Base-by-base conservation (phyloP, 2,797 vertebrate species). In the Carapus acus region DNA sequence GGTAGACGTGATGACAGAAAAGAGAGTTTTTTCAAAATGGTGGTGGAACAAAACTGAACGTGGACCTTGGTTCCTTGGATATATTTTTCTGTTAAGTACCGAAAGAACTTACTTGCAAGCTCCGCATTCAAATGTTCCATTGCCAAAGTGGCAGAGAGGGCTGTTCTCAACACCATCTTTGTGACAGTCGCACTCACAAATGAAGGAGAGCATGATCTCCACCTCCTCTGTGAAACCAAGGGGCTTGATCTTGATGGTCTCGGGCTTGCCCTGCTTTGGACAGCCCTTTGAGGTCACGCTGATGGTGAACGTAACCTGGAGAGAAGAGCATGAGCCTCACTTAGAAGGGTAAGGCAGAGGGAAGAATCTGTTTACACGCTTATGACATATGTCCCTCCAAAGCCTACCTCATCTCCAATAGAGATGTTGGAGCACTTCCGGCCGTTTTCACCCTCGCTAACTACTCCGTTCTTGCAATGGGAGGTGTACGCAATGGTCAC, bases 401-500 rank as follows among this genome's bases (percentile, higher is more conserved):
- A n/a, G 45, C 85, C 78, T 74, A 98, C 96, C 91, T 94, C 89
- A 66, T 98, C 96, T 56, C 94, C 94, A 12, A 98, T 95, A 43
- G 94, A 97, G 81, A 98, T 98, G 71, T 96, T 97, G 22, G 92
- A 96, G 70, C 96, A 98, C 63, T 93, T 98, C 29, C 94, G 87
- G 71, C 96, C 96, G 56, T 87, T 90, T 71, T 98, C 96, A 7
- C 92, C 94, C 20, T 90, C 91, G 9, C 86, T 89, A 12, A 92
- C 91, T 39, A 92, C 82, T 33, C 94, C 94, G 2, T 94, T 96
- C 82, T 97, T 98, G 69, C 96, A 98, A 82, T 79, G 92, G n/a
- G 95, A 93, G 11, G 89, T 90, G 52, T 98, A 98, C 24, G 87
- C 87, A 62, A 98, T 92, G 37, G 89, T 90, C 58, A 98, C 90